Conservation (phyloP, 2,113 vertebrate genomes). For the Pelecanoides urinatrix region DNA sequence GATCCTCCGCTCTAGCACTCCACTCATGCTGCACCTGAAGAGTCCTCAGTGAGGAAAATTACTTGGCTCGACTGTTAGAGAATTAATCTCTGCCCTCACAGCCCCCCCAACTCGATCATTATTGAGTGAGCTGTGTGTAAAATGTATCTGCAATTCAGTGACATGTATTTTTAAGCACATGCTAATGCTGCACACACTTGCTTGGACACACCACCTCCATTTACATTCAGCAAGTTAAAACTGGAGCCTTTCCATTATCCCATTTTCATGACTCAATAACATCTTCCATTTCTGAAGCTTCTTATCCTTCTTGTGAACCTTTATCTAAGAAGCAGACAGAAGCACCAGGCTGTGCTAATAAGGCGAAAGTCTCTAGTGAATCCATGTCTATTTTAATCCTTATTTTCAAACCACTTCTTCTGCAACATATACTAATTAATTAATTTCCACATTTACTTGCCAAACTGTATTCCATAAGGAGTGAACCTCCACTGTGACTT, state of each 20-base stretch:
- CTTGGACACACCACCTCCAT: neutral
- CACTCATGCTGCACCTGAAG: neutral
- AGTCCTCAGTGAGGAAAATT: neutral
- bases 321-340: neutral
- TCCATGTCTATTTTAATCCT: neutral
- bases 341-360: neutral
- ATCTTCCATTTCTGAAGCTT: neutral
- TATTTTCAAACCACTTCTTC: neutral
- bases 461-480: neutral
- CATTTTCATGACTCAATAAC: neutral
- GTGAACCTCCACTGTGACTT: neutral
- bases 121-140: neutral
- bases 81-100: neutral
- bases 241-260: neutral
- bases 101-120: neutral
- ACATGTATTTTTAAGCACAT: neutral
- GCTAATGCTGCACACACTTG: neutral
- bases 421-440: slow-evolving; percentile 7
- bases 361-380: neutral
- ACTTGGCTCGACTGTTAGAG: neutral
- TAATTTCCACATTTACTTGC: neutral
- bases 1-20: neutral
- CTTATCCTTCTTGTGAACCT: neutral
- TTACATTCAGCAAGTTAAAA: neutral
- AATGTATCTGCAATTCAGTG: neutral